Conservation (phyloP, 2,797 vertebrate genomes). For the Channa striata region DNA sequence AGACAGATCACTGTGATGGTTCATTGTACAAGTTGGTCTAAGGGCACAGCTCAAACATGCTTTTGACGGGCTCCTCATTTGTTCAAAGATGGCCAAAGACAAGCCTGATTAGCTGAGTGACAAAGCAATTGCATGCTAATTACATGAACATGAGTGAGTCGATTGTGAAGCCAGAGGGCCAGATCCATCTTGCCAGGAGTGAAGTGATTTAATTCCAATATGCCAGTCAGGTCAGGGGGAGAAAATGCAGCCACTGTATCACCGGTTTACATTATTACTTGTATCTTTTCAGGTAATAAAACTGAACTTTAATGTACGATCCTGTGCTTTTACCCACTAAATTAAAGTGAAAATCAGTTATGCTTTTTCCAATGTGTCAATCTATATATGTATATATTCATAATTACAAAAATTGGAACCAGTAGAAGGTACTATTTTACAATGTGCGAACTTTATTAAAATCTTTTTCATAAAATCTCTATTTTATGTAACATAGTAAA, state of each 20-base stretch:
- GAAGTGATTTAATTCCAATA: conserved; percentile 52
- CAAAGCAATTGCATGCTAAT: conserved; percentile 76
- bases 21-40: conserved; percentile 77
- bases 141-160: conserved; percentile 66
- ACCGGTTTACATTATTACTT: no score
- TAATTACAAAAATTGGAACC: background rate
- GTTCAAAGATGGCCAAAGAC: conserved; percentile 72
- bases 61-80: conserved; percentile 76
- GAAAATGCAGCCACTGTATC: background rate
- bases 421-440: background rate
- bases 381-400: no score
- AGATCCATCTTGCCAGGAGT: conserved; percentile 39
- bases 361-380: no score
- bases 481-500: conserved; percentile 11
- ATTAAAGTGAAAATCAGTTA: no score
- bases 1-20: conserved; percentile 75
- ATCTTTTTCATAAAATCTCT: no score
- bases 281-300: no score
- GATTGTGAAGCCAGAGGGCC: conserved; percentile 38
- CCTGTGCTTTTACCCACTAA: no score
- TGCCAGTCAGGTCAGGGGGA: conserved; percentile 4
- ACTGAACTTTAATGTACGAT: no score
- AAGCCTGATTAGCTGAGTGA: conserved; percentile 73
- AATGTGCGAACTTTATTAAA: no score
- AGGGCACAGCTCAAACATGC: conserved; percentile 78